These are phyloP conservation scores for Camelus dromedarius DNA, from an alignment of 2,113 vertebrate species.

Conservation along the genomic window DNA sequence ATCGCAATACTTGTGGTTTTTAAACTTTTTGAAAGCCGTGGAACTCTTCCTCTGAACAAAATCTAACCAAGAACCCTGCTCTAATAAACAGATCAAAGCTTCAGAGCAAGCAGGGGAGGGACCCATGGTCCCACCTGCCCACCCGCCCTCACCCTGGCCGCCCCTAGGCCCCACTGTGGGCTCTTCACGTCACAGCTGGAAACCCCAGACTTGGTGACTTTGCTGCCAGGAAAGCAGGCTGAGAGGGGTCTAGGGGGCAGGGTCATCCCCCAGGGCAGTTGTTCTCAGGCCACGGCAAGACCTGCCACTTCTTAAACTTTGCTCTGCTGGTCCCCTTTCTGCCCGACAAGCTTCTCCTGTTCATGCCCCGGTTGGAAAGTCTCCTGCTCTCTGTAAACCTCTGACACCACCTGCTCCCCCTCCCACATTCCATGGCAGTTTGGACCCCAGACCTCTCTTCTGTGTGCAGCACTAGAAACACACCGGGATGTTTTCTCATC, in stretches of 20 bases:
- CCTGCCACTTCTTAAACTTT: background rate
- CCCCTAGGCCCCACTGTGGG: too few relatives aligned
- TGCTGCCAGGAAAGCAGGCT: background rate
- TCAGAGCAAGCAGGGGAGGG: background rate
- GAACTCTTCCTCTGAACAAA: background rate
- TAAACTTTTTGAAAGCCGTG: background rate
- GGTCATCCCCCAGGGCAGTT: background rate
- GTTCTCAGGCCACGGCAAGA: background rate
- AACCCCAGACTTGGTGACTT: background rate
- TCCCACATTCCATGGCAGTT: background rate
- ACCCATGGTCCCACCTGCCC: background rate
- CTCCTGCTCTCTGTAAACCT: background rate
- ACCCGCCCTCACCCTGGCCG: accelerated
- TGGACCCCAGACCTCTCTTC: background rate
- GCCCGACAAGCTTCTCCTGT: background rate
- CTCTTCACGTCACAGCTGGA: background rate
- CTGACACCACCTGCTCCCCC: accelerated
- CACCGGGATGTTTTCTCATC: background rate
- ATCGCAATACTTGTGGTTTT: background rate
- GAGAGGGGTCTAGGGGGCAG: too few relatives aligned
- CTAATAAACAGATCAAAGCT: background rate
- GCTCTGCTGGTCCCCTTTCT: background rate
- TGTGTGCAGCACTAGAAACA: background rate
- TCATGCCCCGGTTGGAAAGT: background rate
- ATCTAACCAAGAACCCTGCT: background rate